Base-by-base conservation (phyloP, 2,797 vertebrate species). In the Danio kyathit region DNA sequence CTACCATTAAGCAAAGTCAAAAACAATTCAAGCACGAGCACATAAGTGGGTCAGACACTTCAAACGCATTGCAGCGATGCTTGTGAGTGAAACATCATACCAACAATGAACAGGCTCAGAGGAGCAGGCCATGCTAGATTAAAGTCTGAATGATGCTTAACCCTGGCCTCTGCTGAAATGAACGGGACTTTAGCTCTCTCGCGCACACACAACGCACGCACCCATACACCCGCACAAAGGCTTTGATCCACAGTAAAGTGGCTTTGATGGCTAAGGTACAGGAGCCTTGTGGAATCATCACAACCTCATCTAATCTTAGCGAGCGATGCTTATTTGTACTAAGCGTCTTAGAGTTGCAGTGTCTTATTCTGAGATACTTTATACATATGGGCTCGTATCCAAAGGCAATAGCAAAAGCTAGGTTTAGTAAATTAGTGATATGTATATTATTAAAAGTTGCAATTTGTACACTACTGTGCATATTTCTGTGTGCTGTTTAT, bases 91-190 rank as follows among this genome's bases (percentile, higher is more conserved):
- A 75, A 79, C 76, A 83, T 83, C 69, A 66, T 56, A 85, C 82
- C 81, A 73, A 86, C 82, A 80, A 80, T 74, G 70, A 80, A 59
- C 79, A 74, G 79, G 64, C 77, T 82, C 84, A 80, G 76, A 73
- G 46, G 41, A 76, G 72, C 59, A 76, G 63, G 63, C 70, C 70
- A 74, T 64, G 60, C 29, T 59, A 85, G 83, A 87, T 88, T 86
- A 87, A 84, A 80, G 83, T 82, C 70, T 84, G 59, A 83, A 81
- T 80, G 81, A 83, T 76, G 81, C 81, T 86, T 87, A 88, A 86
- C 85, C 84, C 78, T 82, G 76, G 82, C 59, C 67, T 83, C 83
- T 81, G 65, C 63, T 65, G 83, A 65, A 86, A 85, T 84, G 80
- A 83, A 73, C 70, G 38, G 41, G 57, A 76, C 71, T 79, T 60